Evolutionary conservation across 2,797 vertebrate genomes (phyloP), one percentile per base, ranked within the genome.

Genomic region (Galagoides demidoff): DNA sequence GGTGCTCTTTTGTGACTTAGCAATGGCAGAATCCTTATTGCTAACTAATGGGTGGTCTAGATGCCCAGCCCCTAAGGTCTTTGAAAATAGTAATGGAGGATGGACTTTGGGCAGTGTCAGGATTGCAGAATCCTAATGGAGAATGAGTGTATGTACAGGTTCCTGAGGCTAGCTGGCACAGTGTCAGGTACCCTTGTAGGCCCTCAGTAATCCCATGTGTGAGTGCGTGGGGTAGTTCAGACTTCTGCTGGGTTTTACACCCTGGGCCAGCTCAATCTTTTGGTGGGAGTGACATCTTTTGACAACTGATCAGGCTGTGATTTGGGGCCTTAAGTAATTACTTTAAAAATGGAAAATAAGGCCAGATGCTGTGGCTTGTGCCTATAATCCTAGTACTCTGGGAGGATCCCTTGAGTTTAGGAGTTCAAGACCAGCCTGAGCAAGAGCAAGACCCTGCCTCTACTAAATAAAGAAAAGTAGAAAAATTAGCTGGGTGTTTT

Each of bases 261-360:
- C 39, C 7, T 82, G 31, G 64, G 63, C 39, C 39, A n/a, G 49
- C 74, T 68, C 34, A 34, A 0, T 73, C 81, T 81, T 84, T 89
- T 59, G 29, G 81, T 39, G 23, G 39, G 2, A 17, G 16, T 70
- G 59, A 70, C n/a, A 25, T 61, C 70, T 92, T 23, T 61, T 73
- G 90, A 61, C n/a, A 85, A 11, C 76, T 45, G 37, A 19, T 89
- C 63, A 57, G 49, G 31, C 68, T 92, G 55, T 94, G 82, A 92
- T n/a, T 77, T 49, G 77, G 43, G 73, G 7, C 43, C 90, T 90
- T 83, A 63, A 93, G 45, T 77, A 71, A 61, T 92, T 86, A 89
- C 81, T 92, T 94, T 19, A 83, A 77, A 73, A 52, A 71, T 74
- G 63, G 84, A 85, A 89, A 94, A 61, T 68, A 93, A 61, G 49